Base-by-base conservation (phyloP, 1,140 invertebrate species). In the Galleria mellonella region DNA sequence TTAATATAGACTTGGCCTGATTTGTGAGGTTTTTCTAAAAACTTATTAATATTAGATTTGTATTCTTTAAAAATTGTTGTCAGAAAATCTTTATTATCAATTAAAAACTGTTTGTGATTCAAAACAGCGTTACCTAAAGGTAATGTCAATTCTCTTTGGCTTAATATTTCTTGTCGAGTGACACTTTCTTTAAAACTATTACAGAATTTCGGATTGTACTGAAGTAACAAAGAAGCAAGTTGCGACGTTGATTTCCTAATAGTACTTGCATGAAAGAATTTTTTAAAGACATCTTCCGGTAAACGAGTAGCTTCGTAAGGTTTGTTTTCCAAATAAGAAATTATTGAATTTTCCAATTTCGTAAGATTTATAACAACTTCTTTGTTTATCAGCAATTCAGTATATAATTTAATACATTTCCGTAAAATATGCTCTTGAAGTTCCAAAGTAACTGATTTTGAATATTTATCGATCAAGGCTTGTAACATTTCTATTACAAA, bases 1-100 rank as follows among this genome's bases (percentile, higher is more conserved):
- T 84, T 83, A 15, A 87, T 62, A 44, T 91, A 90, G 35, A 91
- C 87, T 53, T 90, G 86, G 0, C 89, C 88, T 0, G 88, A 89
- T 82, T 91, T 91, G 42, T 90, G 89, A 0, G 90, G 90, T 59
- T 91, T 91, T 58, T 89, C 88, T 10, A 91, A 73, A 39, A 88
- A 79, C 71, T 91, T 91, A 39, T 79, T 65, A 27, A 91, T 87
- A 51, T 88, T 89, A 10, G 81, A 72, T 65, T 90, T 89, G 43
- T 90, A 88, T 50, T 88, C 83, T 28, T 87, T 72, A 65, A 88
- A 91, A 52, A 90, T 77, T 15, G 55, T 78, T 32, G 73, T 53
- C 9, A 90, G 54, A 28, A 88, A 55, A 6, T 79, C 58, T 33
- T 79, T 74, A 40, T 83, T 67, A 1, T 86, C 61, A 11, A 68